Evolutionary conservation across 2,113 vertebrate genomes (phyloP), one percentile per base, ranked within the genome.

Genomic region (Ceyx melanurus): DNA sequence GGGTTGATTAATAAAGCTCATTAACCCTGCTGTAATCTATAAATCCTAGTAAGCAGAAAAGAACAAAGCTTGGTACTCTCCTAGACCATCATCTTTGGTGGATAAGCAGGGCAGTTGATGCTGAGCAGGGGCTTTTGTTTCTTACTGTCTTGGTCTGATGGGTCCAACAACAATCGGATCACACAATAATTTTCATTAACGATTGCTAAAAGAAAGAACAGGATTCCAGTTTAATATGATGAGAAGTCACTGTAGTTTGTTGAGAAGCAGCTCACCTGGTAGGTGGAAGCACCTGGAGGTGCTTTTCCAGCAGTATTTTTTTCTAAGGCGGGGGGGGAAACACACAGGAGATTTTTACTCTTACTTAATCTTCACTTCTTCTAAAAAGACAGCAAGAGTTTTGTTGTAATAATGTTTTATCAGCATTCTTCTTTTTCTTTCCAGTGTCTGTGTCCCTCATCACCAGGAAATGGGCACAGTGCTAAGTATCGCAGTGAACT

Each of bases 381-480:
- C 72, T 74, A 25, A 78, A 77, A 77, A 51, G 37, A 46, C 31
- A 83, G 31, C 15, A 58, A 45, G 46, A 54, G 21, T 74, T 75
- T 46, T 73, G 14, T 5, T 8, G 37, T 37, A 37, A 37, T 4
- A 37, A 26, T 51, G 3, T 43, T 80, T 62, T 71, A 43, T 46
- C 37, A 56, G 16, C 40, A 58, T 4, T 88, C 37, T 66, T 73
- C 5, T 75, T 68, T 78, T 88, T 73, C 43, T 60, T 15, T 62
- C 20, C 4, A 0, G 7, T 40, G 29, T 46, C 48, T 82, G 4
- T 57, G 15, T 79, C 16, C 13, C 11, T 64, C 22, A 46, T 51
- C 22, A 46, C 19, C 6, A 71, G 53, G n/a, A 67, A 40, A 43
- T 2, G 4, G 25, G 26, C 0, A 0, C 48, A 81, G 5, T 22